Evolutionary conservation across 2,888 invertebrate genomes (phyloP).

Genomic region (Phoenoteleia sp.): DNA sequence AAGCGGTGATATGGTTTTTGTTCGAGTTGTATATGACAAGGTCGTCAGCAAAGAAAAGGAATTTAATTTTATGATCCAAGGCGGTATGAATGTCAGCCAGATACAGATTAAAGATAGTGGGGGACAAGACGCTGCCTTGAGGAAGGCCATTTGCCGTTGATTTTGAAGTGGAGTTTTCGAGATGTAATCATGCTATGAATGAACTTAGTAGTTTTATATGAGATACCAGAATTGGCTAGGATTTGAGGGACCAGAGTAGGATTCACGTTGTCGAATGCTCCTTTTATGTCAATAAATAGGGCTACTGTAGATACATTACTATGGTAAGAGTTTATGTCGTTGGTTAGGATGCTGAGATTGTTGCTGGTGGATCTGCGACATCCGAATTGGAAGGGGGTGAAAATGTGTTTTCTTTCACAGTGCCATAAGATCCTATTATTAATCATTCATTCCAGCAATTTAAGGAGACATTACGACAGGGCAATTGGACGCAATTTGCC

Average conservation of each 20-base stretch:
- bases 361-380: too few species aligned
- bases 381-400: neutral
- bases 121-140: neutral
- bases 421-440: neutral
- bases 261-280: neutral
- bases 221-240: neutral
- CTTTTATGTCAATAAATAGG: neutral
- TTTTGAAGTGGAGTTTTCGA: neutral
- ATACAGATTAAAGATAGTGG: neutral
- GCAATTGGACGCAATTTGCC: conserved; percentile 5
- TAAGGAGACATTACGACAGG: conserved; percentile 7
- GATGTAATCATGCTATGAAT: neutral
- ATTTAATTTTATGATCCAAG: too few species aligned
- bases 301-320: too few species aligned
- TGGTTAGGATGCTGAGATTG: too few species aligned
- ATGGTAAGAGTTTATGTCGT: neutral
- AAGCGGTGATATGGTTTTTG: too few species aligned
- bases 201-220: neutral
- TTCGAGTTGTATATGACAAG: too few species aligned
- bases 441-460: neutral
- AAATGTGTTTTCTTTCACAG: neutral
- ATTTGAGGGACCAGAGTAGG: too few species aligned
- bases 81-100: neutral
- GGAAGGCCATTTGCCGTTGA: conserved; percentile 16
- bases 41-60: too few species aligned